Evolutionary conservation across 2,113 vertebrate species (phyloP).

Genomic region (Geococcyx californianus): DNA sequence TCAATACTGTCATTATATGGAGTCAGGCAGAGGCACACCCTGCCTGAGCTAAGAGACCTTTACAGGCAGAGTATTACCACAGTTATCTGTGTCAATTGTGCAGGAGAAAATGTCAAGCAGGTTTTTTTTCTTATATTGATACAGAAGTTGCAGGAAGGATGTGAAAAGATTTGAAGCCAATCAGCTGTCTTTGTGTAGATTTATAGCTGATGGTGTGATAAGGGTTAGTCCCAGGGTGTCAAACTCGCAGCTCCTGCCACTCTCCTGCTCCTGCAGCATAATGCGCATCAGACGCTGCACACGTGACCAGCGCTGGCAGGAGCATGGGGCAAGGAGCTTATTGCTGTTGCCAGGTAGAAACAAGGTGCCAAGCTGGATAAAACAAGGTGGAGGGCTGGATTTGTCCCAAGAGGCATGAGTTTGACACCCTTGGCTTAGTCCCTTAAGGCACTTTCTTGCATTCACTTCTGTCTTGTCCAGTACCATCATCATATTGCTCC

Average conservation of each 20-base stretch:
- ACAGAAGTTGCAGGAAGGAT: background rate
- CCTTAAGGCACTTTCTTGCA: background rate
- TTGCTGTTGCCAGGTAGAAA: too few relatives aligned
- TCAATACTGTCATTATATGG: background rate
- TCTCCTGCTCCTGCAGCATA: too few relatives aligned
- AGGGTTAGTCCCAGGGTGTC: background rate
- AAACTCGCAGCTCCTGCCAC: too few relatives aligned
- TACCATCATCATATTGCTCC: background rate
- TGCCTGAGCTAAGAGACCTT: background rate
- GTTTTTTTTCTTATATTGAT: background rate
- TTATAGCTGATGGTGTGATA: background rate
- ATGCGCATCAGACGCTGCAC: too few relatives aligned
- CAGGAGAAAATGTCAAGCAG: background rate
- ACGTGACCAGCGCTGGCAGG: too few relatives aligned
- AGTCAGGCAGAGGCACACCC: background rate
- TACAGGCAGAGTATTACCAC: background rate
- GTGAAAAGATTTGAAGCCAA: background rate
- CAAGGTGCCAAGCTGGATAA: too few relatives aligned
- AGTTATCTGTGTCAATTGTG: background rate
- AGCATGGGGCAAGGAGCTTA: too few relatives aligned
- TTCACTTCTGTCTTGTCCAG: background rate
- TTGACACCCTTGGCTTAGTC: background rate
- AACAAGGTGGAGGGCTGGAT: too few relatives aligned
- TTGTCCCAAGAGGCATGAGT: too few relatives aligned
- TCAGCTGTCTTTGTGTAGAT: background rate